Percentiles rank a stretch among this genome's conserved stretches.
phyloP scores from a whole-genome alignment of 1,140 invertebrate species.

The Drosophila nannoptera region DNA sequence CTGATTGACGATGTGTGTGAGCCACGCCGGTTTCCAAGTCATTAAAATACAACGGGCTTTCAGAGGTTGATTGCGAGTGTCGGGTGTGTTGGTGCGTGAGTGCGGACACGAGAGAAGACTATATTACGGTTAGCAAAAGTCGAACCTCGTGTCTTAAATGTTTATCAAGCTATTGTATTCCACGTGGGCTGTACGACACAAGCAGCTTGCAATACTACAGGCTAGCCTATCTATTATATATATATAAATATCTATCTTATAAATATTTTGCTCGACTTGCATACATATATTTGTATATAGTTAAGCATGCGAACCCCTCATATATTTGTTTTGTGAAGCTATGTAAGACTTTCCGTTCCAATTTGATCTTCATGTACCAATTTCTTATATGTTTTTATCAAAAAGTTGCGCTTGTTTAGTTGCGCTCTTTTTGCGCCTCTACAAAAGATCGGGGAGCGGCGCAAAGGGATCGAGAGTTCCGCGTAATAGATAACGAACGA shows the following conservation, averaged over 20 bases:
- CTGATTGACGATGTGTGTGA: constrained; percentile 29
- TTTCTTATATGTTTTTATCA: constrained; percentile 53
- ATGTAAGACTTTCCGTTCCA: constrained; percentile 31
- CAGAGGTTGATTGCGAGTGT: background rate
- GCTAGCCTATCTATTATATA: background rate
- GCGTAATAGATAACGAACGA: constrained; percentile 65
- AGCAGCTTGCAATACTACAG: background rate
- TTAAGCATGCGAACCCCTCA: too few relatives aligned
- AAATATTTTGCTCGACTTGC: background rate
- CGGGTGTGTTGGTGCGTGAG: constrained; percentile 19
- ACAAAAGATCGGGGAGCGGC: too few relatives aligned
- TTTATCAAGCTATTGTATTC: constrained; percentile 49
- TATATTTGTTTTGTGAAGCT: constrained; percentile 4
- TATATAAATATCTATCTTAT: constrained; percentile 8
- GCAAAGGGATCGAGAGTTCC: constrained; percentile 20
- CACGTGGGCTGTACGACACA: constrained; percentile 40
- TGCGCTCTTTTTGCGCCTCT: constrained; percentile 8
- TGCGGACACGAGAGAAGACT: background rate
- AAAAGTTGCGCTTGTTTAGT: constrained; percentile 45
- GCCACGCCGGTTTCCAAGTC: constrained; percentile 51
- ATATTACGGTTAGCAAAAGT: constrained; percentile 35
- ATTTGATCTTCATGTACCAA: constrained; percentile 49
- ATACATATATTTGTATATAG: background rate
- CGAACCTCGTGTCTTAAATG: constrained; percentile 69
- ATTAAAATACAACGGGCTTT: constrained; percentile 53